Percentiles rank a stretch among this genome's conserved stretches.
These are phyloP conservation scores for Catalaphyllia jardinei DNA, from an alignment of 64 coral and sea anemone genomes.

Conservation along the genomic window DNA sequence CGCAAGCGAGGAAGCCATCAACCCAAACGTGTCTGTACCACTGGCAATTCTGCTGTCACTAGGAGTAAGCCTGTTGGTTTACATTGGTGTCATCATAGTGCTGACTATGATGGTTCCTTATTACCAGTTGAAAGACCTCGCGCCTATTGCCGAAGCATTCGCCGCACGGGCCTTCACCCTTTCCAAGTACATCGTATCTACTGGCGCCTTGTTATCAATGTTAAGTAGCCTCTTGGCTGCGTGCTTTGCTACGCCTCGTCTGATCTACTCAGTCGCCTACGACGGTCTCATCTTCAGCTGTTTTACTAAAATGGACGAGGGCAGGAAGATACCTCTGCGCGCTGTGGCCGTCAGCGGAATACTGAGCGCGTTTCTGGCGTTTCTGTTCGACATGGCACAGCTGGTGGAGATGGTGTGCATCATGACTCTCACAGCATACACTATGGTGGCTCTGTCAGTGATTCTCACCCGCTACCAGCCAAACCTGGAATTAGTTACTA, in stretches of 20 bases:
- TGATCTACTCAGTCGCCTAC: slow-evolving; percentile 66
- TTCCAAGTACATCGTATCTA: slow-evolving; percentile 74
- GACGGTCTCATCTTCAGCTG: slow-evolving; percentile 70
- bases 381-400: slow-evolving; percentile 44
- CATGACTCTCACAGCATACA: slow-evolving; percentile 52
- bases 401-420: slow-evolving; percentile 72
- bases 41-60: slow-evolving; percentile 60
- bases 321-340: slow-evolving; percentile 39
- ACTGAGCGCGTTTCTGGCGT: slow-evolving; percentile 27
- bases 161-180: slow-evolving; percentile 33
- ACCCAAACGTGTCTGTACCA: slow-evolving; percentile 26
- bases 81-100: slow-evolving; percentile 49
- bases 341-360: slow-evolving; percentile 41
- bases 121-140: slow-evolving; percentile 37
- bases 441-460: slow-evolving; percentile 63
- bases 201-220: slow-evolving; percentile 61
- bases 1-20: slow-evolving; percentile 72
- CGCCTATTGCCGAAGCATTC: slow-evolving; percentile 75
- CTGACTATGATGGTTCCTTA: slow-evolving; percentile 91
- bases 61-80: slow-evolving; percentile 47
- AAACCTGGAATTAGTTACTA: neutral
- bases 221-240: slow-evolving; percentile 55
- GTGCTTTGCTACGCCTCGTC: slow-evolving; percentile 50
- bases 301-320: slow-evolving; percentile 48
- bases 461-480: slow-evolving; percentile 51